phyloP scores from a whole-genome alignment of 2,797 vertebrate genomes.

The Phataginus tetradactyla region DNA sequence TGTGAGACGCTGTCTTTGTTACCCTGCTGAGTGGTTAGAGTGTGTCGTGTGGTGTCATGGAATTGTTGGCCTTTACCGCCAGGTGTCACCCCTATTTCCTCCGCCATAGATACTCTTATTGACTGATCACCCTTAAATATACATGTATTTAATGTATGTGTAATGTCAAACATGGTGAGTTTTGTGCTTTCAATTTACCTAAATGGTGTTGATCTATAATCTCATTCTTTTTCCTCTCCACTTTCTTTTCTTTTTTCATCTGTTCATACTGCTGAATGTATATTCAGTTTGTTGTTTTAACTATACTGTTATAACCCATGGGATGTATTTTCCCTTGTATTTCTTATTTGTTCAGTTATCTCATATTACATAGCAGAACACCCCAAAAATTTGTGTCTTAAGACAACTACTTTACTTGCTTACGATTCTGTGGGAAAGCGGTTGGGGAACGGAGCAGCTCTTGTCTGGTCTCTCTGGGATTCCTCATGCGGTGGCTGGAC shows the following conservation, averaged over 20 bases:
- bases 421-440: background rate
- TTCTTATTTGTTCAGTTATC: background rate
- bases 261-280: background rate
- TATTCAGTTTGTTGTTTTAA: background rate
- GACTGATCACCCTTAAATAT: background rate
- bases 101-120: background rate
- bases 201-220: background rate
- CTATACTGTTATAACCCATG: background rate
- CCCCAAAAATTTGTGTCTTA: background rate
- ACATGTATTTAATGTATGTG: background rate
- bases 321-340: background rate
- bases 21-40: background rate
- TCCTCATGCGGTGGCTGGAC: fast-evolving
- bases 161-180: background rate
- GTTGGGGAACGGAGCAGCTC: background rate
- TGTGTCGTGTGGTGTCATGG: background rate
- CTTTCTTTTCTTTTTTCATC: background rate
- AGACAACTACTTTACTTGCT: background rate
- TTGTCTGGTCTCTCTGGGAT: background rate
- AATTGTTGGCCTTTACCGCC: background rate
- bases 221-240: background rate
- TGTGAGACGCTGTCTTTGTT: background rate
- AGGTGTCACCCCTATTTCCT: no score
- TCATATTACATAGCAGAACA: background rate
- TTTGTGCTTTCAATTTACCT: background rate